Percentiles rank a stretch among this genome's conserved stretches.
These are phyloP conservation scores for Loris lydekkerianus DNA, from an alignment of 2,797 vertebrate species.

Conservation along the genomic window DNA sequence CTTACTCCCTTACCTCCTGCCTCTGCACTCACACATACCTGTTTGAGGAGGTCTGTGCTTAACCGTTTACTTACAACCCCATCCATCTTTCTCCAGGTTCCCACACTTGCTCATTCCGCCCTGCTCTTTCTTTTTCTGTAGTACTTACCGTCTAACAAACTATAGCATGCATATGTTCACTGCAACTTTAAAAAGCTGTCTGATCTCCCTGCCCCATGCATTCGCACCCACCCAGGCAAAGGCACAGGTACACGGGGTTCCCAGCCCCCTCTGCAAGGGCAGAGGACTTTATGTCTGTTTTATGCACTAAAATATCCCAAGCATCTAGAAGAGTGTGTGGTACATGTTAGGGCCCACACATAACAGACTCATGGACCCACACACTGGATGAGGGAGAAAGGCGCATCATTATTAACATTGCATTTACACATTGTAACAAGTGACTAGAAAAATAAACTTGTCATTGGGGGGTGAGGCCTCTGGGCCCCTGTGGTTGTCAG, in stretches of 20 bases:
- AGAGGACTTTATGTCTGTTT: background rate
- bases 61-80: background rate
- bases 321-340: background rate
- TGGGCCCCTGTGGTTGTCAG: background rate
- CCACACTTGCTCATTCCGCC: background rate
- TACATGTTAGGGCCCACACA: background rate
- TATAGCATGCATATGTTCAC: background rate
- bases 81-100: background rate
- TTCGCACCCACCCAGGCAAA: accelerated
- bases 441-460: conserved; percentile 14
- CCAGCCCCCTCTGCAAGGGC: background rate
- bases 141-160: background rate
- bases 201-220: accelerated
- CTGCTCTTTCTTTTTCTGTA: background rate
- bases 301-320: background rate
- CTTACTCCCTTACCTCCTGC: background rate
- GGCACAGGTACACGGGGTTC: background rate
- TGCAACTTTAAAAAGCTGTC: background rate
- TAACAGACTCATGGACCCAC: background rate
- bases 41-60: background rate
- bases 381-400: background rate
- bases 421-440: background rate
- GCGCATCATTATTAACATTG: background rate
- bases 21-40: background rate
- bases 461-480: background rate